A percentile compares a stretch with the other conserved stretches of the same genome.
These are phyloP conservation scores for Ibidorhyncha struthersii DNA, from an alignment of 2,113 vertebrate genomes.

Conservation along the genomic window DNA sequence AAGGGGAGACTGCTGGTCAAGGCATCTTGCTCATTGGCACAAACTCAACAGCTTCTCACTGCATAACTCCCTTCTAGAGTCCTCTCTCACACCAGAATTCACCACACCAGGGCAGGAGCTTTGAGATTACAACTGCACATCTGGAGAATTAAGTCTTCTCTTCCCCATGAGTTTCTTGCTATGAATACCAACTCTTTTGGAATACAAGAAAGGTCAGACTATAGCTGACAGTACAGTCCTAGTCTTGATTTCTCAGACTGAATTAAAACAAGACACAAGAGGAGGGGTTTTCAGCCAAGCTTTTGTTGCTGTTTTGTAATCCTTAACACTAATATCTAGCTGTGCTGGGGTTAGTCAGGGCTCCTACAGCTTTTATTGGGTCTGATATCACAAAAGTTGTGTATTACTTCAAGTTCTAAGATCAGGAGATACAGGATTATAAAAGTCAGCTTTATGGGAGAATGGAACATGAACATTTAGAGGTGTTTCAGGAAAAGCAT, in stretches of 20 bases:
- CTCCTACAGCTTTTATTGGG: not conserved
- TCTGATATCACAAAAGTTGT: not conserved
- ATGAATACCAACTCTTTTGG: not conserved
- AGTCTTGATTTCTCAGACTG: not conserved
- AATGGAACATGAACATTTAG: not conserved
- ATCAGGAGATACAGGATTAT: not conserved
- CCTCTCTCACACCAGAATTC: not conserved
- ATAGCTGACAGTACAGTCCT: not conserved
- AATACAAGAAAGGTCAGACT: not conserved
- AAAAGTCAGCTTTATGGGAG: not conserved
- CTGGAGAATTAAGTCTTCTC: not conserved
- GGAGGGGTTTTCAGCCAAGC: not conserved
- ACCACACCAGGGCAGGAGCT: not conserved
- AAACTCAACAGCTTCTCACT: not conserved
- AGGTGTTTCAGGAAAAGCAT: not conserved
- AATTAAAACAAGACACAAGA: not conserved
- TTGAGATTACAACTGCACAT: not conserved
- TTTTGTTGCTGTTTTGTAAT: not conserved
- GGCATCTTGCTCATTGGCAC: not conserved
- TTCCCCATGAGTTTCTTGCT: not conserved
- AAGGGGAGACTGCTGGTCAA: not conserved
- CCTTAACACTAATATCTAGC: not conserved
- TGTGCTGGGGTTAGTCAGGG: not conserved
- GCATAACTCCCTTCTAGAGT: not conserved
- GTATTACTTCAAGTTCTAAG: not conserved